A percentile compares a stretch with the other conserved stretches of the same genome.
Conservation (phyloP, 1,140 invertebrate species). For the Eumeta japonica region DNA sequence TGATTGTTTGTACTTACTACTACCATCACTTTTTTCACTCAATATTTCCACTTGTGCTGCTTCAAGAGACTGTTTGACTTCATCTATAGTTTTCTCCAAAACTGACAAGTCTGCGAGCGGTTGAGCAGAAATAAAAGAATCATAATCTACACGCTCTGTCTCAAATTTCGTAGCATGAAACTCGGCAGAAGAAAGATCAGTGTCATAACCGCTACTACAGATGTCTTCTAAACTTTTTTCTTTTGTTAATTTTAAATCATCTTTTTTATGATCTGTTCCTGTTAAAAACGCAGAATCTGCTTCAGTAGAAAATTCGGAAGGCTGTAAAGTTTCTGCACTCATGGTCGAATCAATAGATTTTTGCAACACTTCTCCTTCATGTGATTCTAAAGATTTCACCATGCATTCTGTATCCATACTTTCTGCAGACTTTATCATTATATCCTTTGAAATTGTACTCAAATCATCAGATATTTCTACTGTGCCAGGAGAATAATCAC, state of each 20-base stretch:
- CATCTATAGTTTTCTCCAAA: constrained; percentile 64
- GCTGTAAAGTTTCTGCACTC: constrained; percentile 53
- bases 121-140: constrained; percentile 45
- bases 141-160: constrained; percentile 47
- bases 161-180: constrained; percentile 59
- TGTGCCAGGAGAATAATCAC: constrained; percentile 34
- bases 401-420: constrained; percentile 55
- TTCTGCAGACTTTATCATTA: constrained; percentile 60
- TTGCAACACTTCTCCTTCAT: constrained; percentile 52
- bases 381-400: constrained; percentile 54
- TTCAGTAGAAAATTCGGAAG: constrained; percentile 53
- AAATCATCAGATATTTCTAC: constrained; percentile 42
- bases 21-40: constrained; percentile 61
- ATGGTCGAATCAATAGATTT: constrained; percentile 55
- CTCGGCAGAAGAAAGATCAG: constrained; percentile 66
- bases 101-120: constrained; percentile 54
- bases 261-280: constrained; percentile 44
- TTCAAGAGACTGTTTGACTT: constrained; percentile 69
- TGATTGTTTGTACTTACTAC: constrained; percentile 63
- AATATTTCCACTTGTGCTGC: constrained; percentile 65
- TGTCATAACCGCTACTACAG: constrained; percentile 64
- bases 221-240: constrained; percentile 59
- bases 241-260: constrained; percentile 50
- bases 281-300: constrained; percentile 53
- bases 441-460: constrained; percentile 53